These are phyloP conservation scores for Habropoda laboriosa DNA, from an alignment of 1,140 invertebrate genomes.

Conservation along the genomic window DNA sequence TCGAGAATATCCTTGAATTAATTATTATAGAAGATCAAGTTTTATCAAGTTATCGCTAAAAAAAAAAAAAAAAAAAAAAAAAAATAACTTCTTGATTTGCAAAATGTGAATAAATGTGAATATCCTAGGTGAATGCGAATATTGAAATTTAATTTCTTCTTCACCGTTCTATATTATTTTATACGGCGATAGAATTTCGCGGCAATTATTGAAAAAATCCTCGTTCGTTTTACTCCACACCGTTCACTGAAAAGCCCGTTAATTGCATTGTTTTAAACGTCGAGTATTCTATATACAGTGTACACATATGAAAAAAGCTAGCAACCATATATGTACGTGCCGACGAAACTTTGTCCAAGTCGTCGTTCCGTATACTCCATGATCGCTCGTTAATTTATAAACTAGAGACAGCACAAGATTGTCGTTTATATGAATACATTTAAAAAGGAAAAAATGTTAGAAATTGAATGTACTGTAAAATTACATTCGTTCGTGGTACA, in stretches of 20 bases:
- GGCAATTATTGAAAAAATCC: background rate
- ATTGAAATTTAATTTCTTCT: too few species aligned
- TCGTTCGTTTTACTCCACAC: background rate
- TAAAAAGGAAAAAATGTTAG: too few species aligned
- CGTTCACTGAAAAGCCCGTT: background rate
- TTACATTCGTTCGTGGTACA: background rate
- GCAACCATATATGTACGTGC: too few species aligned
- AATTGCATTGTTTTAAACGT: background rate
- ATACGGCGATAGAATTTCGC: background rate
- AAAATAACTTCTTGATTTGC: too few species aligned
- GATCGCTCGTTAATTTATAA: constrained; percentile 6
- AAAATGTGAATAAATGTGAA: too few species aligned
- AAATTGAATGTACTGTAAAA: too few species aligned
- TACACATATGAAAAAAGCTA: background rate
- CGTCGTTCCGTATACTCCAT: background rate
- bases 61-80: too few species aligned
- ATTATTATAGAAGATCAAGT: too few species aligned
- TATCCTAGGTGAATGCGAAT: too few species aligned
- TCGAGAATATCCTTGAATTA: too few species aligned
- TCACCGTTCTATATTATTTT: background rate
- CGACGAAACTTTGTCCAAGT: background rate
- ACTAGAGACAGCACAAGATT: background rate
- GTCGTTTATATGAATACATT: too few species aligned
- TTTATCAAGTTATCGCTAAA: too few species aligned
- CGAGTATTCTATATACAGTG: background rate